A percentile compares a stretch with the other conserved stretches of the same genome.
Conservation (phyloP, 2,888 invertebrate species). For the Pristionchus arcanus region DNA sequence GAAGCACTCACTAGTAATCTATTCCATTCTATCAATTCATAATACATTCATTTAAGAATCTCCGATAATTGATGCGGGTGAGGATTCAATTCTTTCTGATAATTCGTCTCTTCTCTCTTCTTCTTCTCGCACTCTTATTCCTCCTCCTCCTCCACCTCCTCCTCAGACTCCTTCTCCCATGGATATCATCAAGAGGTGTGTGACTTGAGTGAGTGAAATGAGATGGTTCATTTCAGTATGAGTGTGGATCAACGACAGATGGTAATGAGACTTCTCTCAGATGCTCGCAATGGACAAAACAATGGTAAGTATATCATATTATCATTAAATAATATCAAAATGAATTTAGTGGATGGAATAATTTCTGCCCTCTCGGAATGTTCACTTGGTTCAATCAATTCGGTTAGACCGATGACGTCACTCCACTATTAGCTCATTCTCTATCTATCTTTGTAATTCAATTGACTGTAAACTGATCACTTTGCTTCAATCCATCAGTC, state of each 20-base stretch:
- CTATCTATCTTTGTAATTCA: not conserved
- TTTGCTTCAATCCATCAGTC: conserved; percentile 35
- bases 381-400: conserved; percentile 5
- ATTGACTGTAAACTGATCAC: conserved; percentile 48
- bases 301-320: not conserved
- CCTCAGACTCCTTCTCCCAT: conserved; percentile 1
- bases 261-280: conserved; percentile 45
- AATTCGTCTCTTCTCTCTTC: conserved; percentile 48
- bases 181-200: conserved; percentile 37
- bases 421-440: conserved; percentile 5
- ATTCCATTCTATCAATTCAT: not conserved
- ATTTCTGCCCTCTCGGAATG: conserved; percentile 40
- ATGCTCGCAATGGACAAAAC: conserved; percentile 39
- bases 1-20: conserved; percentile 39
- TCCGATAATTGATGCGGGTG: not conserved
- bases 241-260: conserved; percentile 31
- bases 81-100: conserved; percentile 42
- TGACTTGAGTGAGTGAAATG: not conserved
- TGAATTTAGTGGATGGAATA: not conserved
- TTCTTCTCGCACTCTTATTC: not conserved
- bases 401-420: not conserved
- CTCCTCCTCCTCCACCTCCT: not conserved
- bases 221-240: conserved; percentile 2
- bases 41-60: conserved; percentile 1
- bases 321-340: not conserved